These are phyloP conservation scores for Rachycentron canadum DNA, from an alignment of 2,797 vertebrate genomes.

Conservation along the genomic window DNA sequence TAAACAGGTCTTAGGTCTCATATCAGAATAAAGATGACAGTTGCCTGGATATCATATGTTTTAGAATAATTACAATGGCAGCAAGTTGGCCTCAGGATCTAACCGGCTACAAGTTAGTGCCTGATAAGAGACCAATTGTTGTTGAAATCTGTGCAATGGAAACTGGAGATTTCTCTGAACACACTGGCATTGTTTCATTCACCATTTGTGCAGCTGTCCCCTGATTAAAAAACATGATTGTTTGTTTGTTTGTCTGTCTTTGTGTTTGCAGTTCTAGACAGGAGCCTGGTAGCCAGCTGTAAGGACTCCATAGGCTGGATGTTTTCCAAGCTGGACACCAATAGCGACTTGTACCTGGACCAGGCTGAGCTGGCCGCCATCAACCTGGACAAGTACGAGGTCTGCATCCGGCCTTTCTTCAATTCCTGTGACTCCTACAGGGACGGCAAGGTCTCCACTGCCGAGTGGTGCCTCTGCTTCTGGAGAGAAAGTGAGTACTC, in stretches of 20 bases:
- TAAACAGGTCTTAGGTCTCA: constrained; percentile 5
- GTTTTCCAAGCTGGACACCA: constrained; percentile 97
- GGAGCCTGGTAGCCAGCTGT: constrained; percentile 94
- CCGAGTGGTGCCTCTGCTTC: constrained; percentile 99
- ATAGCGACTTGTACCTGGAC: constrained; percentile 94
- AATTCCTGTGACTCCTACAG: constrained; percentile 98
- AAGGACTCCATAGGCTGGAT: constrained; percentile 99
- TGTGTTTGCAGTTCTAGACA: constrained; percentile 89
- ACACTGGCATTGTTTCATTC: constrained; percentile 36
- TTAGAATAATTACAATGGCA: constrained; percentile 9
- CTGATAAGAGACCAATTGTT: constrained; percentile 5
- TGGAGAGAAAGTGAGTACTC: constrained; percentile 96
- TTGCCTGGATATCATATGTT: neutral
- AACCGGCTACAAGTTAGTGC: neutral
- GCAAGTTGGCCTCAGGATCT: constrained; percentile 5
- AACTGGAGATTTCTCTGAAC: constrained; percentile 29
- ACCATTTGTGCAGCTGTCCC: constrained; percentile 61
- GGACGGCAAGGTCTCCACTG: constrained; percentile 93
- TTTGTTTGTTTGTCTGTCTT: constrained; percentile 52
- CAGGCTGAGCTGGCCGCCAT: constrained; percentile 93
- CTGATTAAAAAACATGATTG: constrained; percentile 33
- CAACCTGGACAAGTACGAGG: constrained; percentile 98
- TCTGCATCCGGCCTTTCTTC: constrained; percentile 98
- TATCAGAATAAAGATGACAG: too few species aligned
- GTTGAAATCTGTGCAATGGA: neutral